A percentile compares a stretch with the other conserved stretches of the same genome.
These are phyloP conservation scores for Leucophenga maculata DNA, from an alignment of 2,888 invertebrate genomes.

Conservation along the genomic window DNA sequence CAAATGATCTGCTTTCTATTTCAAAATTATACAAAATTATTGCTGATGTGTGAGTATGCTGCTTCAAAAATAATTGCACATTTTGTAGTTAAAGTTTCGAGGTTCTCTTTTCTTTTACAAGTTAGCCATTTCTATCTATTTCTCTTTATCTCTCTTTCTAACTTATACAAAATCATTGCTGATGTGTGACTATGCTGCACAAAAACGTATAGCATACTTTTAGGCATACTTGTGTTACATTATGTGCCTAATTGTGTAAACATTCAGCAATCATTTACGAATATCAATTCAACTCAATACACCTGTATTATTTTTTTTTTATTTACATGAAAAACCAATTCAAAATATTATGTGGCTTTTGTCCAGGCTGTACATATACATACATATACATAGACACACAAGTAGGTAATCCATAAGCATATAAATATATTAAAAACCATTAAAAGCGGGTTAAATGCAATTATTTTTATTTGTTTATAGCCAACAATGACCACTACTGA, in stretches of 20 bases:
- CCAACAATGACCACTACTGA: constrained; percentile 37
- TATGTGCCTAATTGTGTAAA: background rate
- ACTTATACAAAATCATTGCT: too few species aligned
- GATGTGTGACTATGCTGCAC: too few species aligned
- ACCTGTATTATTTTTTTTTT: constrained; percentile 10
- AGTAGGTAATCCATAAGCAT: constrained; percentile 34
- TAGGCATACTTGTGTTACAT: background rate
- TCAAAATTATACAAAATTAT: too few species aligned
- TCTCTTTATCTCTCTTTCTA: too few species aligned
- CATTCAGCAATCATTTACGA: too few species aligned
- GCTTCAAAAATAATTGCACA: too few species aligned
- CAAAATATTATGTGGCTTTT: constrained; percentile 14
- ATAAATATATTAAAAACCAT: constrained; percentile 29
- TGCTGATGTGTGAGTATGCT: too few species aligned
- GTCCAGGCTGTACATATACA: background rate
- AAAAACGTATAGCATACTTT: background rate
- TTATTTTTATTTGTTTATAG: constrained; percentile 42
- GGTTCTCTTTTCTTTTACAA: background rate
- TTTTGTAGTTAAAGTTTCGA: too few species aligned
- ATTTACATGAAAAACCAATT: background rate
- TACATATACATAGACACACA: constrained; percentile 16
- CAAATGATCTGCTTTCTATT: too few species aligned
- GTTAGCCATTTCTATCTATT: background rate
- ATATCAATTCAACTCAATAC: background rate
- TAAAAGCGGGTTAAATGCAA: constrained; percentile 36